Base-by-base conservation (phyloP, 2,888 invertebrate species). In the Tipula vernalis region DNA sequence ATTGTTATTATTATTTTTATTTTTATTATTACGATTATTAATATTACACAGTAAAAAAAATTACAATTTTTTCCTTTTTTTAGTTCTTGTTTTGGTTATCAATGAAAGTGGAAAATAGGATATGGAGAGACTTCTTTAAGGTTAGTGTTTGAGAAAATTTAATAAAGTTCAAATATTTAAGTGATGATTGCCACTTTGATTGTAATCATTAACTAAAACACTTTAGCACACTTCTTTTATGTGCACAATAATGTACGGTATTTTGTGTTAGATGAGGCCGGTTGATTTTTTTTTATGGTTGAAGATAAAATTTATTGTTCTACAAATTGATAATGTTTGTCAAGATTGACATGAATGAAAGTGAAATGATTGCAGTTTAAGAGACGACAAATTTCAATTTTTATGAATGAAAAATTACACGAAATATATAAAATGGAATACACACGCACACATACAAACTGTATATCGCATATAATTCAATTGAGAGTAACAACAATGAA, bases 61-160 rank as follows among this genome's bases (percentile, higher is more conserved):
- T 71, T 71, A 71, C 71, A 71, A 71, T 71, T 71, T 71, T 28
- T 71, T 28, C 71, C 28, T 71, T 71, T 71, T n/a, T 71, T 71
- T 71, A 71, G 71, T 71, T 71, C 71, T 71, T 71, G 71, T 71
- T 71, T 71, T 71, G 71, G 71, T 71, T 71, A 71, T 71, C 71
- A 71, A 71, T 71, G 71, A 71, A 71, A 71, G 71, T 71, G 71
- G 71, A 71, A 71, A 71, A 71, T 71, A 71, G 71, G 71, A 71
- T 71, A 71, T 71, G 8, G 71, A 71, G 28, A 71, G 28, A 8
- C 71, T 71, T 71, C 28, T 57, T 71, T 28, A 71, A 71, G 71
- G 71, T 71, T 71, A 71, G 71, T 71, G 71, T 28, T 71, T 71
- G 28, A 71, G 71, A 71, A 71, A 71, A 71, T 71, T 71, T 71